Conservation (phyloP, 2,797 vertebrate species). For the Brachyrhaphis roseni region DNA sequence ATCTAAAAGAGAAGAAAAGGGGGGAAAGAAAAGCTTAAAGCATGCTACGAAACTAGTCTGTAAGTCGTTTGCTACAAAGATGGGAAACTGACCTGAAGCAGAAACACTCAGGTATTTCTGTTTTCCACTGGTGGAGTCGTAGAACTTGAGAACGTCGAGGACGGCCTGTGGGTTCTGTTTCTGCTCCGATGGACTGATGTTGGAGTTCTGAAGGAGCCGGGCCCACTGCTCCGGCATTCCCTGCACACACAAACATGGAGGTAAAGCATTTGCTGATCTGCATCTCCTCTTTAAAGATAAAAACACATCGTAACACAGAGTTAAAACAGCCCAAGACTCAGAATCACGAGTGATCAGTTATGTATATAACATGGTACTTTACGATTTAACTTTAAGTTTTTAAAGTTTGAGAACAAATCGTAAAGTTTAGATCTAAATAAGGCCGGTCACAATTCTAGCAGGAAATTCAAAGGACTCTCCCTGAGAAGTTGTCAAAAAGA, state of each 20-base stretch:
- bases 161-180: slow-evolving; percentile 99
- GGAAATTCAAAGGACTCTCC: slow-evolving; percentile 25
- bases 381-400: not conserved
- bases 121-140: slow-evolving; percentile 93
- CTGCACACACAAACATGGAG: slow-evolving; percentile 71
- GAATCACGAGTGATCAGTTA: not conserved
- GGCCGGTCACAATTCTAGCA: not conserved
- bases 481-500: not conserved
- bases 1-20: slow-evolving; percentile 67
- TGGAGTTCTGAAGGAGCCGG: slow-evolving; percentile 95
- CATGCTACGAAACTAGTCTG: not conserved
- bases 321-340: not conserved
- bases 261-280: slow-evolving; percentile 15
- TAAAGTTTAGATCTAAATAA: not conserved
- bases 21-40: not conserved
- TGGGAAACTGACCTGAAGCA: slow-evolving; percentile 84
- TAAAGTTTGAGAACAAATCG: not conserved
- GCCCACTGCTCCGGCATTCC: slow-evolving; percentile 99
- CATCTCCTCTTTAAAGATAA: not conserved
- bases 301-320: not conserved
- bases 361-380: not conserved
- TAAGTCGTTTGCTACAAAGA: not conserved
- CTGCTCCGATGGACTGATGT: slow-evolving; percentile 97
- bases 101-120: slow-evolving; percentile 98
- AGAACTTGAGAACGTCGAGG: slow-evolving; percentile 97